Evolutionary conservation across 2,888 invertebrate genomes (phyloP), one percentile per base, ranked within the genome.

Genomic region (Bellardia bayeri): DNA sequence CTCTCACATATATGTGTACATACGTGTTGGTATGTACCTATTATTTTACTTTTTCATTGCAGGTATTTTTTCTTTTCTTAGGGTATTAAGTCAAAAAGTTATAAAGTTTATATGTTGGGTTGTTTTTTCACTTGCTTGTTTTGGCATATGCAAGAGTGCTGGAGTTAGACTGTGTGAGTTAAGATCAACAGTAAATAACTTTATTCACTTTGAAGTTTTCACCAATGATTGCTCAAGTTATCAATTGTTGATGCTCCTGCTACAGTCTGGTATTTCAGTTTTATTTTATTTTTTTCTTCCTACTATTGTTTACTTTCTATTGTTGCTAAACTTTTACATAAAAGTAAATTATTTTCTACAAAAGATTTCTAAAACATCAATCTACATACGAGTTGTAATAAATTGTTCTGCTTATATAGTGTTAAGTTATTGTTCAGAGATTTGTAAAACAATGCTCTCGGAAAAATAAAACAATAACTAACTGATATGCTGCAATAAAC

Each of bases 181-280:
- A 82, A 82, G 63, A 79, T 82, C 85, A 82, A 85, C 79, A 30
- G 79, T 79, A 87, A 87, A 87, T 79, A 82, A 71, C 56, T 80
- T 66, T 63, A 85, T 40, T 74, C 63, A 82, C 87, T 87, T 87
- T 85, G 82, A 85, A 82, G 82, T 85, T 63, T 84, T 78, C 58
- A 68, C 42, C 23, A 45, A 37, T 74, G 79, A n/a, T 16, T 69
- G 51, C 66, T 66, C 54, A 80, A 64, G 69, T 78, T 85, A 63
- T 71, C 69, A 79, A 69, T 80, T 80, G 71, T 71, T 61, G 45
- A 51, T 58, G 14, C 45, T 33, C 3, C 3, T 64, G 30, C 63
- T 56, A 42, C 3, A 14, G 58, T 54, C 61, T 75, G 23, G 8
- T 45, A 54, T 69, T 68, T 63, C 30, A 51, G 16, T 68, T 68